These are phyloP conservation scores for Luscinia luscinia DNA, from an alignment of 2,797 vertebrate species.

Conservation along the genomic window DNA sequence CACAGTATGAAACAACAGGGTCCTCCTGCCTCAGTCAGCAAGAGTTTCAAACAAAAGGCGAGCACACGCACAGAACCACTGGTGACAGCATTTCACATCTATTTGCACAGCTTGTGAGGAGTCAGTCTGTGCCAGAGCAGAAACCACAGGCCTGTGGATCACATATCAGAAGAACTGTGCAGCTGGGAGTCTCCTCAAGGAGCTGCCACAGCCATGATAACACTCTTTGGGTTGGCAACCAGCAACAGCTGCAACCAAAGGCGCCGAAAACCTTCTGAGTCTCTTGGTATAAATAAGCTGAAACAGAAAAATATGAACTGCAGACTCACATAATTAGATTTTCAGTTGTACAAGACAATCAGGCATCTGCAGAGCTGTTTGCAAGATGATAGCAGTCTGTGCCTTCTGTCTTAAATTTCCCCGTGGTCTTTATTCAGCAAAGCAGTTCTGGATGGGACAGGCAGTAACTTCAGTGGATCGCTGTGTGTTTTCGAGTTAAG, in stretches of 20 bases:
- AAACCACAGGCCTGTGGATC: constrained; percentile 13
- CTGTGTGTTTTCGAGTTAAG: not conserved
- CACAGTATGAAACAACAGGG: fast-evolving
- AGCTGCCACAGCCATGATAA: not conserved
- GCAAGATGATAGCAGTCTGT: not conserved
- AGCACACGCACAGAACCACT: not conserved
- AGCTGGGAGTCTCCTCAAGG: not conserved
- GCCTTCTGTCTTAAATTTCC: constrained; percentile 26
- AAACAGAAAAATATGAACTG: constrained; percentile 13
- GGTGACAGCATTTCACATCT: not conserved
- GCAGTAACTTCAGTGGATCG: not conserved
- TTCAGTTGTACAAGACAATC: not conserved
- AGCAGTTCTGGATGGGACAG: not conserved
- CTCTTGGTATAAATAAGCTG: not conserved
- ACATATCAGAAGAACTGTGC: not conserved
- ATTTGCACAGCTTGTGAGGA: constrained; percentile 40
- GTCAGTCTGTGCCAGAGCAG: not conserved
- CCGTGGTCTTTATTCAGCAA: not conserved
- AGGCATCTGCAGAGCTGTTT: constrained; percentile 19
- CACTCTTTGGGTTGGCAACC: not conserved
- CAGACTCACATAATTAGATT: constrained; percentile 1
- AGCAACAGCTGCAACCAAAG: not conserved
- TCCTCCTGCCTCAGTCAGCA: not conserved
- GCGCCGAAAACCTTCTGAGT: not conserved
- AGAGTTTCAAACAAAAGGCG: not conserved